Base-by-base conservation (phyloP, 2,113 vertebrate genomes). In the Pterocles orientalis region DNA sequence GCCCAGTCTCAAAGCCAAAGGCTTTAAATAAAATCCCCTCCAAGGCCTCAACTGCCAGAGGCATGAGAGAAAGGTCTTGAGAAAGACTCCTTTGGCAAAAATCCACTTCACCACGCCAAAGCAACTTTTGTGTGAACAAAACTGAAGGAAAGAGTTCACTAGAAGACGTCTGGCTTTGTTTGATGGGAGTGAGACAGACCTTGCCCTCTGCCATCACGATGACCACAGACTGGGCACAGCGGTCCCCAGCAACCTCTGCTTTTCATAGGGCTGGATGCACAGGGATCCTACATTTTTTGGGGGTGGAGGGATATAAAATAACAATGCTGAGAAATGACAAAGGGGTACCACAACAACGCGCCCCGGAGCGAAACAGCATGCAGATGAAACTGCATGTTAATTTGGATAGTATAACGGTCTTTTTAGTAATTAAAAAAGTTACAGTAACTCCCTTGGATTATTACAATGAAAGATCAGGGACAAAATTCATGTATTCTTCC, bases 1-100 rank as follows among this genome's bases (percentile, higher is more conserved):
- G 62, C 39, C 53, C 57, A 73, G 50, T 28, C 58, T 62, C 77
- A 69, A 81, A 91, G 68, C 62, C 83, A 95, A 73, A 73, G 29
- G 20, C 57, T 88, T 93, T 79, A 85, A 7, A 12, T 48, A 34
- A 92, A 86, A 47, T 47, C 13, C 70, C 18, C 34, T 82, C 45
- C 36, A 79, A 79, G 70, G 62, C 34, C 29, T 77, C 25, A 66
- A 39, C n/a, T 75, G 60, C 65, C 72, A 88, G 80, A 83, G 81
- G 10, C 31, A 36, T 7, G 36, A 92, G 47, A 65, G 29, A 65
- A 86, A 88, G n/a, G 50, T 70, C 89, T 86, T 43, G 66, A 88
- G 45, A 69, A 95, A 89, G 43, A 58, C 36, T n/a, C 36, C n/a
- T 70, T 36, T 92, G 60, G 83, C 36, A 89, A 88, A 93, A 92